Evolutionary conservation across 2,888 invertebrate genomes (phyloP), one percentile per base, ranked within the genome.

Genomic region (Chironomus riparius): DNA sequence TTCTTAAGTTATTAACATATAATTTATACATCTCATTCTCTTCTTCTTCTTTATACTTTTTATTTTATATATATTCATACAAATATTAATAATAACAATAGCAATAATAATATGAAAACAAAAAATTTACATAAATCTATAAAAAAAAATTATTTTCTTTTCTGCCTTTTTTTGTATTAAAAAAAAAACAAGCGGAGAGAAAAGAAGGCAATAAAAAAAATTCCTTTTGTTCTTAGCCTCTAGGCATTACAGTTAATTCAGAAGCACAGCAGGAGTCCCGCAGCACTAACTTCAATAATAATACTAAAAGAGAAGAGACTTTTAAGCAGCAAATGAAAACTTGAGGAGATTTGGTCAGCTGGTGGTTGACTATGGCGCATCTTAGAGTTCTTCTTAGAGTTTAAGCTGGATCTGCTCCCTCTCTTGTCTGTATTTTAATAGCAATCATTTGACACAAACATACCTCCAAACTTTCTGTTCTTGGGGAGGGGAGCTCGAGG

Each of bases 181-280:
- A 65, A 65, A 21, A 24, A 28, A 5, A 24, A 24, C 24, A 24
- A 18, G 62, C 10, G 18, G 24, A 24, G 21, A 22, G 18, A 21
- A 22, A 62, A 62, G 65, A 73, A 73, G 73, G 69, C 56, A 76
- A 76, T 56, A 69, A 68, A 75, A 69, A 15, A 69, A 38, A 56
- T 76, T 82, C 82, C 84, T 83, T 84, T 84, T 83, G 81, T 87
- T 87, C 87, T 87, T 88, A 87, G 88, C 88, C 88, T 86, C 86
- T 86, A 88, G 88, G 88, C 87, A 88, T 88, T 76, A 76, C 50
- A 76, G 69, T 69, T 76, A 88, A 88, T 88, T 88, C 88, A 88
- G 88, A 87, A 88, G 88, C 88, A 86, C 88, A 88, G 88, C 88
- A 87, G 88, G 88, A 86, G 88, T 88, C 86, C 85, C 85, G 80